Evolutionary conservation across 2,888 invertebrate genomes (phyloP), one percentile per base, ranked within the genome.

Genomic region (Protodeltote pygarga): DNA sequence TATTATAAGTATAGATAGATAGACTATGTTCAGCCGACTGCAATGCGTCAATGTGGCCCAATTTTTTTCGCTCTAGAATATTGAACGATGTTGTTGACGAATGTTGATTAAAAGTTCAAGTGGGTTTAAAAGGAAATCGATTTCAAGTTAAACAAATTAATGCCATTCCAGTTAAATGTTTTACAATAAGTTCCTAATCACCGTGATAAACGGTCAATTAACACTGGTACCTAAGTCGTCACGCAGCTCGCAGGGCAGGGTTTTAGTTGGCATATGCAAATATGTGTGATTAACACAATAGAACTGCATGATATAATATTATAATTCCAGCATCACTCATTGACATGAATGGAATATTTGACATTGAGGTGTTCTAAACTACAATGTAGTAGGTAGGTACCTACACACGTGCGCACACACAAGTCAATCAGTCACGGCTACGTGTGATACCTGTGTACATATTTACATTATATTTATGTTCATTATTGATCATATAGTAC

Each of bases 291-390:
- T 75, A 75, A 46, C 75, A 62, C 49, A 39, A 51, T 65, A 45
- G 48, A 67, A 61, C 48, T 71, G 71, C 77, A 63, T 37, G 49
- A 55, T 59, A 69, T 47, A n/a, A n/a, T n/a, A n/a, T n/a, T n/a
- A n/a, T n/a, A 28, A 39, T 47, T 58, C 50, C 64, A 68, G 63
- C 59, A 71, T 61, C 50, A 29, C 35, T 44, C 34, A 49, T 38
- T 53, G 53, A 65, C 65, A 75, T 79, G 78, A 87, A 83, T 81
- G 82, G 77, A 81, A 75, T 72, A 77, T 80, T 77, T 77, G 76
- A 77, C 80, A 81, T 79, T 80, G 79, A 51, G 21, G 39, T 35
- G 54, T 39, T 45, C 21, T 45, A 47, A n/a, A n/a, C n/a, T n/a
- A n/a, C n/a, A n/a, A n/a, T n/a, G n/a, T n/a, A n/a, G n/a, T n/a